Evolutionary conservation across 2,113 vertebrate species (phyloP).

Genomic region (Pachyramphus minor): DNA sequence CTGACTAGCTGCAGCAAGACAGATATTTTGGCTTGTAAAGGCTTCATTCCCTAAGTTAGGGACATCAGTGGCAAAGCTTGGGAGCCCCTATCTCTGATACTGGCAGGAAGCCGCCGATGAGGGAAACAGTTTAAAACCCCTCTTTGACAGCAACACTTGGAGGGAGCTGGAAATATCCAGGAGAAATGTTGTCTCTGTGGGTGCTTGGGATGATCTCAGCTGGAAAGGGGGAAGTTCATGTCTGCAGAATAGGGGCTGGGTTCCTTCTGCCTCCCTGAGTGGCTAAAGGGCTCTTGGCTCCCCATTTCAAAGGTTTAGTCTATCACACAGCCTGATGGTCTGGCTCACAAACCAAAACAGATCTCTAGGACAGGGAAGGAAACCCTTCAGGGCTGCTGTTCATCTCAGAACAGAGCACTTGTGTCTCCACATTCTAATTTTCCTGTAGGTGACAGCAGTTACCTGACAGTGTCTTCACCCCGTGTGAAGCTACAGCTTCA

Average conservation of each 20-base stretch:
- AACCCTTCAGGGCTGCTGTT: background rate
- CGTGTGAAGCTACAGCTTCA: background rate
- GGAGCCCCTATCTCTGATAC: background rate
- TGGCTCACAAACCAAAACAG: background rate
- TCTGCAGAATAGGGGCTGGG: background rate
- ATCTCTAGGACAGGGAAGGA: background rate
- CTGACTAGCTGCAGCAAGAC: background rate
- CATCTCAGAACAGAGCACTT: background rate
- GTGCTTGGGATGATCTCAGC: background rate
- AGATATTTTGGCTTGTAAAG: background rate
- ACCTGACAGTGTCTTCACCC: background rate
- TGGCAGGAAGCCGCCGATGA: background rate
- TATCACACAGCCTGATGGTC: background rate
- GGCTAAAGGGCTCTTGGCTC: background rate
- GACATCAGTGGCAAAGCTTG: background rate
- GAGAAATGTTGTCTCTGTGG: background rate
- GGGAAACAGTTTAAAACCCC: background rate
- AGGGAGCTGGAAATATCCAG: background rate
- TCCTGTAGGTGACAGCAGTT: background rate
- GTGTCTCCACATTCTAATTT: background rate
- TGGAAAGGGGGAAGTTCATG: background rate
- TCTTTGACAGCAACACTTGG: background rate
- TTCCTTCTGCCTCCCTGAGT: background rate
- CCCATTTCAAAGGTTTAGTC: background rate
- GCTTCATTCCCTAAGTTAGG: background rate